A percentile compares a stretch with the other conserved stretches of the same genome.
phyloP scores from a whole-genome alignment of 2,113 vertebrate species.

The Cyprinus carpio region DNA sequence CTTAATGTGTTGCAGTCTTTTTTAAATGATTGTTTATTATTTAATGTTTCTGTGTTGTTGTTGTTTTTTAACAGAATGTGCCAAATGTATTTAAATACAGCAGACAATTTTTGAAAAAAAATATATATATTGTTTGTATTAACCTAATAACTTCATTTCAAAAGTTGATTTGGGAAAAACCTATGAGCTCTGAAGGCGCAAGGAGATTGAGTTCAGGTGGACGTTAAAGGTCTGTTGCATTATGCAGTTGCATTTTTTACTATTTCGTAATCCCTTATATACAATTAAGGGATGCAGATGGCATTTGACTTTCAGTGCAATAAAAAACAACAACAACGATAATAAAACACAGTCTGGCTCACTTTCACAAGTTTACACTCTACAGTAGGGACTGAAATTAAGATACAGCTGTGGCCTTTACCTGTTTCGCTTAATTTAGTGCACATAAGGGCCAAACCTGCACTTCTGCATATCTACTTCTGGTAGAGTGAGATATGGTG shows the following conservation, averaged over 20 bases:
- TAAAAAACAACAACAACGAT: conserved; percentile 23
- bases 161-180: conserved; percentile 53
- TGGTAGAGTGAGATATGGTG: neutral
- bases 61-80: conserved; percentile 73
- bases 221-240: conserved; percentile 35
- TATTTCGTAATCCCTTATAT: conserved; percentile 42
- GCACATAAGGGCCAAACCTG: neutral
- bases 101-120: conserved; percentile 54
- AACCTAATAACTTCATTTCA: conserved; percentile 69
- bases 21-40: conserved; percentile 69
- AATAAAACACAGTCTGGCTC: conserved; percentile 26
- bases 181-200: conserved; percentile 49
- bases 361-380: conserved; percentile 15
- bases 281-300: conserved; percentile 36
- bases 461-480: neutral
- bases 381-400: conserved; percentile 22
- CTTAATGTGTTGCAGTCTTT: conserved; percentile 71
- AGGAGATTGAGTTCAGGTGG: conserved; percentile 31
- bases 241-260: conserved; percentile 42
- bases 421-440: neutral
- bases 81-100: conserved; percentile 75
- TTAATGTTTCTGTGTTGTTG: conserved; percentile 63
- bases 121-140: conserved; percentile 40
- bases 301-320: conserved; percentile 46
- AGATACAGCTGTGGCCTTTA: conserved; percentile 33